These are phyloP conservation scores for Carduelis carduelis DNA, from an alignment of 2,797 vertebrate species.

Conservation along the genomic window DNA sequence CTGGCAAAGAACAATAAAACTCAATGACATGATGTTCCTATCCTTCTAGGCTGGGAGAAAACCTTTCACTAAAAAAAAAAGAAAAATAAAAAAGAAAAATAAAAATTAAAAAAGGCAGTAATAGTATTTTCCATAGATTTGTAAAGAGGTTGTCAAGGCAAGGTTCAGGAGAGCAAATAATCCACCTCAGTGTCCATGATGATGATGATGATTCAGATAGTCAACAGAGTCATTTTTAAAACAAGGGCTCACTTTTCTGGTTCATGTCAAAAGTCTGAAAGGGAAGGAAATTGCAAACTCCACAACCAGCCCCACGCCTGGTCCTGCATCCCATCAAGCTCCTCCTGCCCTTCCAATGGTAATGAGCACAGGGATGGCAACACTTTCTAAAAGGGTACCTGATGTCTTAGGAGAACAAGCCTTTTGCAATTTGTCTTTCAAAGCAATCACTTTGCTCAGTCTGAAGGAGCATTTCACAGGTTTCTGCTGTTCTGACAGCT, in stretches of 20 bases:
- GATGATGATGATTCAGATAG: neutral
- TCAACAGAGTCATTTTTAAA: neutral
- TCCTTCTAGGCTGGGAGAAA: neutral
- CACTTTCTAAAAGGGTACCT: neutral
- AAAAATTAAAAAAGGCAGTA: neutral
- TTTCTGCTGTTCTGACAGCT: neutral
- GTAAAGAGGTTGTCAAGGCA: neutral
- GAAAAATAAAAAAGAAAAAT: too few relatives aligned
- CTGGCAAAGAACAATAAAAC: neutral
- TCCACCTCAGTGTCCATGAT: neutral
- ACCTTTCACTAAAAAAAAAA: neutral
- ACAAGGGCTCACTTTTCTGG: neutral
- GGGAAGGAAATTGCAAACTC: neutral
- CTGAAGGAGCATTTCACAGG: neutral
- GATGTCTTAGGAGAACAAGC: neutral
- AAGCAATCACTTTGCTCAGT: neutral
- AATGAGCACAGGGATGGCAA: neutral
- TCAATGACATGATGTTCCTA: neutral
- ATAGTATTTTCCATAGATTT: neutral
- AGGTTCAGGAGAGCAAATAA: neutral
- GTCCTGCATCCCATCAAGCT: neutral
- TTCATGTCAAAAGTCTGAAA: neutral
- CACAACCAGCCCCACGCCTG: neutral
- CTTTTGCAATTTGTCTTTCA: neutral
- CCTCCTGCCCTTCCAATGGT: neutral